A percentile compares a stretch with the other conserved stretches of the same genome.
Evolutionary conservation across 92 coral and sea anemone species (phyloP).

Genomic region (Phenganax subtilis): DNA sequence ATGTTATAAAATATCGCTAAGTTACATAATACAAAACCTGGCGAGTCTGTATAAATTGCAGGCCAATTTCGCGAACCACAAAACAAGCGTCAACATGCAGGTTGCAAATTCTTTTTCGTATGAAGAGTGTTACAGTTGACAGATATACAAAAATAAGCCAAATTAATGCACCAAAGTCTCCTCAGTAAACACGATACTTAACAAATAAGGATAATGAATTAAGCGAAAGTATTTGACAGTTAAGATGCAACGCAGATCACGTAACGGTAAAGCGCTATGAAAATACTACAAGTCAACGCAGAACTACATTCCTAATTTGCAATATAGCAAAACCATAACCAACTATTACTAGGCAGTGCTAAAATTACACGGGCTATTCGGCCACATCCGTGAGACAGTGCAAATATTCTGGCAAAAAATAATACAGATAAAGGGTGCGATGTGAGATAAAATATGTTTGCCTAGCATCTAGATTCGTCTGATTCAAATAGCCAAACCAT

Average conservation of each 20-base stretch:
- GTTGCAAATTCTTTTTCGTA: not conserved
- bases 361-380: too few relatives aligned
- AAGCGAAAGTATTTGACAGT: not conserved
- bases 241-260: conserved; percentile 9
- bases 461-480: not conserved
- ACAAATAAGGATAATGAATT: conserved; percentile 6
- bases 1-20: not conserved
- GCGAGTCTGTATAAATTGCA: not conserved
- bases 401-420: conserved; percentile 15
- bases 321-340: too few relatives aligned
- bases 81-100: too few relatives aligned
- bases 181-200: conserved; percentile 7
- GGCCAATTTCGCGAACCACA: not conserved
- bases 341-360: too few relatives aligned
- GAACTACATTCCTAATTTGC: too few relatives aligned
- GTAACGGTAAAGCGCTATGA: not conserved
- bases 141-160: conserved; percentile 6
- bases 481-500: not conserved
- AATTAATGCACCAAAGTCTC: conserved; percentile 19
- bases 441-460: conserved; percentile 19
- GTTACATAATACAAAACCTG: not conserved
- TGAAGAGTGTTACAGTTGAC: not conserved
- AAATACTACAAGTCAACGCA: not conserved
- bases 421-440: conserved; percentile 15
- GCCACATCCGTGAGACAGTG: not conserved